Conservation (phyloP, 2,888 invertebrate species). For the Dryococelus australis region DNA sequence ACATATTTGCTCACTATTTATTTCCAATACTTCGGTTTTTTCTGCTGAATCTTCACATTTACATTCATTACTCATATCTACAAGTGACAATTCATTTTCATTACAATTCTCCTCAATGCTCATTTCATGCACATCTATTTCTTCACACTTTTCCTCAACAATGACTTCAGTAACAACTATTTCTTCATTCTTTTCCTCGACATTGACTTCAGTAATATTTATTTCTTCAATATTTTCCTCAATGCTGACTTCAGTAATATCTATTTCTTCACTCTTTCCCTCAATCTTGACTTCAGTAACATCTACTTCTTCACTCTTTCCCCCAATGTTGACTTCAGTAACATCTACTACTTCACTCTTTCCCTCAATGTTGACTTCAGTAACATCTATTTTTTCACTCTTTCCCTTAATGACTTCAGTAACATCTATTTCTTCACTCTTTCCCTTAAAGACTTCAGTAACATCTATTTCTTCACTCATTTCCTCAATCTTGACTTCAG, state of each 20-base stretch:
- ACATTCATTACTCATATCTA: neutral
- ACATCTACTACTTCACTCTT: neutral
- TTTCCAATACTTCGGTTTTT: neutral
- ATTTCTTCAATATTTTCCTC: neutral
- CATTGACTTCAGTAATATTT: neutral
- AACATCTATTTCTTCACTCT: no score
- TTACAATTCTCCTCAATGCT: neutral
- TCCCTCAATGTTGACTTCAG: neutral
- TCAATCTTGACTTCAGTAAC: neutral
- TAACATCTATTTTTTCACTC: neutral
- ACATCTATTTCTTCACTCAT: no score
- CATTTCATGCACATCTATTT: neutral
- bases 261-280: neutral
- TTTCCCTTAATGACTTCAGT: neutral
- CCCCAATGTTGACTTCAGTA: neutral
- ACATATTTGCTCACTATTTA: neutral
- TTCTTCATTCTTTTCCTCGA: neutral
- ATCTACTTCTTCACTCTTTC: neutral
- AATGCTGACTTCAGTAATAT: neutral
- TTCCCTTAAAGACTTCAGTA: no score
- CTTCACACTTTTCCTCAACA: neutral
- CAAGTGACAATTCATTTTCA: neutral
- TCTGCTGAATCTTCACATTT: neutral
- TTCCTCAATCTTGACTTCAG: no score
- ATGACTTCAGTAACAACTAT: no score